Base-by-base conservation (phyloP, 2,113 vertebrate genomes). In the Seriola quinqueradiata region DNA sequence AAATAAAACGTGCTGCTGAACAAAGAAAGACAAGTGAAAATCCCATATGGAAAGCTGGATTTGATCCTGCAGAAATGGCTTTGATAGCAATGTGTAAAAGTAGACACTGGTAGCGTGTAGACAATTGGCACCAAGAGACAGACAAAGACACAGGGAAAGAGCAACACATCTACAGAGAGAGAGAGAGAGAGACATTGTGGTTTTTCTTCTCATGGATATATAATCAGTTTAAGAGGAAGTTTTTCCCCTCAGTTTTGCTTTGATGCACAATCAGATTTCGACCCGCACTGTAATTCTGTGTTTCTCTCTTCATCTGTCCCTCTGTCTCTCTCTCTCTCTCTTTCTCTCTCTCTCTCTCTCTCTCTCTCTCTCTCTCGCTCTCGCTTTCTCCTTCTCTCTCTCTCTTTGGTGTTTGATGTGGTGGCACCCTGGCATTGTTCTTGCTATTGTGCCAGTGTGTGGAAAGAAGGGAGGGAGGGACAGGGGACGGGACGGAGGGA, bases 201-300 rank as follows among this genome's bases (percentile, higher is more conserved):
- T 88, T 93, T 94, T 64, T 88, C 87, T 92, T 93, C 93, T 89
- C 91, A 87, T 94, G 93, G 92, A 93, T 80, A 84, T 91, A 93
- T 93, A 93, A 94, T 94, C 93, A 93, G 91, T 94, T 94, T 93
- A 93, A 94, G 85, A 93, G 92, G 87, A 93, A 84, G 82, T 89
- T 93, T 93, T 92, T 92, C 82, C 84, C 88, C 85, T 89, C 81
- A 83, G 87, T 79, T 86, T 89, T 75, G 72, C 93, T 93, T 93
- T 93, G 93, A 94, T 94, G 92, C 90, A 91, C 91, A 94, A 93
- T 94, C 92, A 93, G 88, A 93, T 92, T 92, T 89, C 70, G 86
- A 85, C 84, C 89, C 87, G 58, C 92, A 89, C 87, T 92, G 91
- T 92, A 94, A 92, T 92, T 93, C 87, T 77, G 68, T 72, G 75